Evolutionary conservation across 2,113 vertebrate genomes (phyloP), one percentile per base, ranked within the genome.

Genomic region (Papio anubis): DNA sequence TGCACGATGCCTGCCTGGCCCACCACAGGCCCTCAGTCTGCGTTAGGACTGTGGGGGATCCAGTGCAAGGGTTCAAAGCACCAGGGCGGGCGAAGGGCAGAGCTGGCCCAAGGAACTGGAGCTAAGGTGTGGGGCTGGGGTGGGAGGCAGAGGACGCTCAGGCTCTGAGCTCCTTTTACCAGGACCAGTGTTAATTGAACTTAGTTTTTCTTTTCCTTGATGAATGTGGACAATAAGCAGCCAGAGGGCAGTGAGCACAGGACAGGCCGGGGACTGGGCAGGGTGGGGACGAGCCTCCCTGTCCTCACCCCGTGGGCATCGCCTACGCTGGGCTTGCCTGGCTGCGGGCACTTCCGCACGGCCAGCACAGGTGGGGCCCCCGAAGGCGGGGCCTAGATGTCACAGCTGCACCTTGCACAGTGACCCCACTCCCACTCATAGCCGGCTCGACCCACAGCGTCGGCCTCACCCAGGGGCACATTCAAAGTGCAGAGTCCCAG

Each of bases 91-190:
- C 5, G 0, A 2, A 27, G 75, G 35, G 72, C 72, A 75, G 38
- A 20, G 48, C 45, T 52, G 14, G 23, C 64, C 64, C 27, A 0
- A 20, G 73, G 35, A 38, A 17, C 43, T 17, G 25, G 43, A 45
- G 3, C 66, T 32, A 0, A 3, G n/a, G 75, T 25, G 50, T 1
- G 9, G 32, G 78, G 38, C 52, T 45, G 2, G 3, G n/a, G 12
- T 18, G 8, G 40, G 30, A 35, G 0, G 50, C 9, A 5, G 0
- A 8, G 66, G 48, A 52, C 16, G 23, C 27, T 81, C 43, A 23
- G n/a, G 23, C n/a, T 52, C 18, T 2, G 35, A 6, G 14, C 6
- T n/a, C 6, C 14, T 35, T 32, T 21, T 0, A 30, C 7, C 0
- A 8, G 72, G 48, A 50, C 40, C 20, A 3, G 3, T 3, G 35